Percentiles rank a stretch among this genome's conserved stretches.
Evolutionary conservation across 2,113 vertebrate genomes (phyloP).

Genomic region (Ascaphus truei): DNA sequence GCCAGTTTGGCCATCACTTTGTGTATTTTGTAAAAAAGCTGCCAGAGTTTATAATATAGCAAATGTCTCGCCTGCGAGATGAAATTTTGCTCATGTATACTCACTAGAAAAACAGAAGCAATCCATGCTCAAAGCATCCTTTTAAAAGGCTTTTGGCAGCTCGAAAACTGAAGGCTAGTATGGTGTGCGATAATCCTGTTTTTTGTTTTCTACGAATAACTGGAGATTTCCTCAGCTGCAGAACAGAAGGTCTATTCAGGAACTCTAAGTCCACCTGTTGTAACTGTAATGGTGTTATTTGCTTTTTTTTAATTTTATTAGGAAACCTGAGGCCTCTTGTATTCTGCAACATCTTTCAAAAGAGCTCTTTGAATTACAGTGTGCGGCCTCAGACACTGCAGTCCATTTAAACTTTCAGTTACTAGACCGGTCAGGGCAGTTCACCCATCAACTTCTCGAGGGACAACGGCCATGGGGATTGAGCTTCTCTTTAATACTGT

Average conservation of each 20-base stretch:
- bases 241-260: slow-evolving; percentile 70
- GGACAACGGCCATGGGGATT: background rate
- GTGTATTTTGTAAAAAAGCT: slow-evolving; percentile 4
- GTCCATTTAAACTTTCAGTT: slow-evolving; percentile 42
- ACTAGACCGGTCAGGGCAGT: background rate
- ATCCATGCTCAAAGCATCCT: slow-evolving; percentile 38
- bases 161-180: slow-evolving; percentile 40
- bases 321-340: slow-evolving; percentile 64
- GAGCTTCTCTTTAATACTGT: background rate
- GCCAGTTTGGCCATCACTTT: background rate
- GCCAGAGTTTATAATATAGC: background rate
- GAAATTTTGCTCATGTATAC: slow-evolving; percentile 33
- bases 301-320: slow-evolving; percentile 63
- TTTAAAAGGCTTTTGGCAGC: slow-evolving; percentile 44
- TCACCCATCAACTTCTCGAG: background rate
- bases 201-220: slow-evolving; percentile 52
- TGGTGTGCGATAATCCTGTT: slow-evolving; percentile 46
- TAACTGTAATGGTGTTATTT: slow-evolving; percentile 60
- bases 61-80: slow-evolving; percentile 35
- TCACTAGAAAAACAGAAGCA: slow-evolving; percentile 37
- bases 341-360: slow-evolving; percentile 52
- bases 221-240: slow-evolving; percentile 51
- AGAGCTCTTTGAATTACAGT: slow-evolving; percentile 47
- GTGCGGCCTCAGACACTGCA: slow-evolving; percentile 41
- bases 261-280: slow-evolving; percentile 63